These are phyloP conservation scores for Tetranychus truncatus DNA, from an alignment of 2,888 invertebrate genomes.

Conservation along the genomic window DNA sequence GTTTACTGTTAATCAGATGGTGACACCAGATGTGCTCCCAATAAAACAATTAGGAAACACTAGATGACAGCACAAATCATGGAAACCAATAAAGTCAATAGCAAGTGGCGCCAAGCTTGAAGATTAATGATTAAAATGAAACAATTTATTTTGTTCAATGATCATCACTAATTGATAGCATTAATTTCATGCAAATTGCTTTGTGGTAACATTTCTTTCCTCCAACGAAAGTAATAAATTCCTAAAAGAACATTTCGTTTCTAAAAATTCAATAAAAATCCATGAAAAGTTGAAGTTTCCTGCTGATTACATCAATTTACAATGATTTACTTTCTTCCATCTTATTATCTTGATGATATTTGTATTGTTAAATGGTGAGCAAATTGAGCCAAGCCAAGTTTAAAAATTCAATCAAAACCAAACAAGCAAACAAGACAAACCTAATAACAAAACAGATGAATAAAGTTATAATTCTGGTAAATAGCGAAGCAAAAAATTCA, in stretches of 20 bases:
- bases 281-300: background rate
- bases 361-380: background rate
- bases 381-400: background rate
- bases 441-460: background rate
- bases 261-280: slow-evolving; percentile 3
- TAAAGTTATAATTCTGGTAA: background rate
- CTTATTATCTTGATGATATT: background rate
- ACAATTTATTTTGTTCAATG: background rate
- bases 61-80: no score
- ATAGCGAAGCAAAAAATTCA: background rate
- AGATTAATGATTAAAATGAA: no score
- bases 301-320: background rate
- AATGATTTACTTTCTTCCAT: background rate
- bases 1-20: no score
- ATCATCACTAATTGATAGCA: background rate
- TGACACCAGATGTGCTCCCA: no score
- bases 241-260: no score
- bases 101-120: background rate
- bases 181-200: background rate
- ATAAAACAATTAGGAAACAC: no score
- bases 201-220: background rate
- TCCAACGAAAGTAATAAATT: no score
- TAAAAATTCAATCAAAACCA: background rate
- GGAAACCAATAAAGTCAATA: no score
- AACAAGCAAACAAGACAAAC: background rate